Evolutionary conservation across 1,140 invertebrate species (phyloP).

Genomic region (Conus ventricosus): DNA sequence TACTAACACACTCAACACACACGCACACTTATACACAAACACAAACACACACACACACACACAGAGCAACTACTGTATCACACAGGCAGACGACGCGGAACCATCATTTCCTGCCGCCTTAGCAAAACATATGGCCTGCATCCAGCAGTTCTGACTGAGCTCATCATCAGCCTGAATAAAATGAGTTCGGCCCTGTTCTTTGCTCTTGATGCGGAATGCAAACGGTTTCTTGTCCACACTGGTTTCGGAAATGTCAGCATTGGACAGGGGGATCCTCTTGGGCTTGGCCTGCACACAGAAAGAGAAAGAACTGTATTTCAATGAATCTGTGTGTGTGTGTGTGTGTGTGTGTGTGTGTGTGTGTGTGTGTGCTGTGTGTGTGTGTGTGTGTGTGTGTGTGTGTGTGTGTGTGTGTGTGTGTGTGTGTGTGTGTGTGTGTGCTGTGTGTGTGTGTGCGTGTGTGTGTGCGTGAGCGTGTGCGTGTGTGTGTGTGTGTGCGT

Average conservation of each 20-base stretch:
- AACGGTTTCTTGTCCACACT: conserved; percentile 70
- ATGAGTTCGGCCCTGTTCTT: conserved; percentile 67
- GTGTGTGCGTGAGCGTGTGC: no score
- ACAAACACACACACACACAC: neutral
- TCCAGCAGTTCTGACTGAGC: conserved; percentile 69
- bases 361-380: no score
- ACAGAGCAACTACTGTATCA: conserved; percentile 58
- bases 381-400: no score
- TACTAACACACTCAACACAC: neutral
- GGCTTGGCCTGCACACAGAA: conserved; percentile 50
- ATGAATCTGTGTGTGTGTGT: neutral
- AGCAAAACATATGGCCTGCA: conserved; percentile 74
- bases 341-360: no score
- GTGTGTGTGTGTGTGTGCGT: no score
- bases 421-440: no score
- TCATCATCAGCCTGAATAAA: conserved; percentile 72
- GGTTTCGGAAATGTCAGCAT: conserved; percentile 70
- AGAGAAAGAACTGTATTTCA: neutral
- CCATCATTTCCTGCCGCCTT: conserved; percentile 68
- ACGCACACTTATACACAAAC: neutral
- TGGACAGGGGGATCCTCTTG: conserved; percentile 67
- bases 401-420: no score
- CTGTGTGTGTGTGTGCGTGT: no score
- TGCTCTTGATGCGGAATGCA: conserved; percentile 70
- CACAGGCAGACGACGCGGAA: conserved; percentile 70